Evolutionary conservation across 2,797 vertebrate species (phyloP).

Genomic region (Betta splendens): DNA sequence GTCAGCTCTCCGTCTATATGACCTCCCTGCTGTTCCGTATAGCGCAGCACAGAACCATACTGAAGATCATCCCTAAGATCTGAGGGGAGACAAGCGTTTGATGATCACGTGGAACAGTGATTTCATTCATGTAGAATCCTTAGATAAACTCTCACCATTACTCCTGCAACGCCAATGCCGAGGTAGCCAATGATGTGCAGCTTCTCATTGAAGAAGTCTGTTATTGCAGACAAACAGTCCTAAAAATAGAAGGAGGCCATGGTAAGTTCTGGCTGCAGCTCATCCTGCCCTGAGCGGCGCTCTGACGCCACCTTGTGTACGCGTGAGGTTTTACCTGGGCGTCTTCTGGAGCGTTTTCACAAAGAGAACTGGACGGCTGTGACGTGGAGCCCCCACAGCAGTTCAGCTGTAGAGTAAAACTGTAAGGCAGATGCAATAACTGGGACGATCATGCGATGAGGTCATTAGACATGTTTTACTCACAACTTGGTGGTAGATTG

Average conservation of each 20-base stretch:
- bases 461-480: slow-evolving; percentile 54
- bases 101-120: too few relatives aligned
- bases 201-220: slow-evolving; percentile 84
- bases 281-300: not conserved
- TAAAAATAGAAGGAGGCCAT: slow-evolving; percentile 45
- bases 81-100: slow-evolving; percentile 63
- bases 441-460: not conserved
- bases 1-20: slow-evolving; percentile 79
- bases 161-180: slow-evolving; percentile 90
- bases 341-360: slow-evolving; percentile 23
- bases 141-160: slow-evolving; percentile 86
- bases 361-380: slow-evolving; percentile 21
- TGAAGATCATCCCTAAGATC: slow-evolving; percentile 98
- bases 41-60: slow-evolving; percentile 96
- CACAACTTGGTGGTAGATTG: slow-evolving; percentile 84
- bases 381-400: slow-evolving; percentile 68
- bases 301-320: slow-evolving; percentile 50
- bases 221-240: slow-evolving; percentile 88
- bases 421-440: not conserved
- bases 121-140: too few relatives aligned
- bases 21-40: slow-evolving; percentile 94
- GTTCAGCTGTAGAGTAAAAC: slow-evolving; percentile 64
- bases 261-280: not conserved
- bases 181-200: slow-evolving; percentile 91
- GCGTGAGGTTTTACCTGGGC: slow-evolving; percentile 51